These are phyloP conservation scores for Lagorchestes hirsutus DNA, from an alignment of 2,797 vertebrate genomes.

Conservation along the genomic window DNA sequence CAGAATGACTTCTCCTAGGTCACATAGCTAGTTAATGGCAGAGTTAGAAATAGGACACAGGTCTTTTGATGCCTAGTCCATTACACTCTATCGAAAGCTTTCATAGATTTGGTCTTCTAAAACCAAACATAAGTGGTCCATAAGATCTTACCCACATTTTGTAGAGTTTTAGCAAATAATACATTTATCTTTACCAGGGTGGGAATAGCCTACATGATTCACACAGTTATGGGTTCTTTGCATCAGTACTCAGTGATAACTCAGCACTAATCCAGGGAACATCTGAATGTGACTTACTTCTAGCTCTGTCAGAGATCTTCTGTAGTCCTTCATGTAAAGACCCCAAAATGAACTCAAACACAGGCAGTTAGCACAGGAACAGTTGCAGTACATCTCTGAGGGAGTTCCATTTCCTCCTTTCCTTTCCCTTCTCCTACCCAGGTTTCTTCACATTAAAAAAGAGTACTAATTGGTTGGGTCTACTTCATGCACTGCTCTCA, in stretches of 20 bases:
- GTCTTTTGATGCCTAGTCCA: background rate
- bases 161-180: constrained; percentile 15
- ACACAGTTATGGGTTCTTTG: background rate
- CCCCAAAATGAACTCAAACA: background rate
- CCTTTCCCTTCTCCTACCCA: background rate
- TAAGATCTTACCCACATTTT: background rate
- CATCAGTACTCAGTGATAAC: background rate
- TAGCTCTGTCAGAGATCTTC: background rate
- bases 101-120: background rate
- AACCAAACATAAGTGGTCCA: background rate
- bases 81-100: background rate
- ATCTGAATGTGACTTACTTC: background rate
- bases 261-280: background rate
- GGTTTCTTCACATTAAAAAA: background rate
- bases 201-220: background rate
- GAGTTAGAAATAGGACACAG: background rate
- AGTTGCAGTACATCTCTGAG: background rate
- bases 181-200: background rate
- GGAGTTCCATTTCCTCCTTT: background rate
- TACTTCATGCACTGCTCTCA: background rate
- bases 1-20: background rate
- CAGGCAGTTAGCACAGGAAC: background rate
- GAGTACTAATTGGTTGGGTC: background rate
- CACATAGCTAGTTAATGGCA: background rate
- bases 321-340: background rate